phyloP scores from a whole-genome alignment of 1,140 invertebrate genomes.

The Brachionus rubens region DNA sequence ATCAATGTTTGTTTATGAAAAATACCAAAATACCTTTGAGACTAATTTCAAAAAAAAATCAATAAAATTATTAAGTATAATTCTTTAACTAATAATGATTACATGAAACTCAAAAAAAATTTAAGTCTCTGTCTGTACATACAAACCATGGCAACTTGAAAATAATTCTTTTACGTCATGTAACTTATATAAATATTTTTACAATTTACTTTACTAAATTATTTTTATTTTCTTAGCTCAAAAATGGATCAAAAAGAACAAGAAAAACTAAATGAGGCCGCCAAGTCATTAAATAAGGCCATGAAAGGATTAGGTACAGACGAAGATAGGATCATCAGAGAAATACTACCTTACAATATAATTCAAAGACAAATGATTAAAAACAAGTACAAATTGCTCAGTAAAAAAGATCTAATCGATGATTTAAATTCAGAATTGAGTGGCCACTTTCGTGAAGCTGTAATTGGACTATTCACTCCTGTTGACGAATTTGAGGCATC shows the following conservation, averaged over 20 bases:
- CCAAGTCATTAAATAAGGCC: constrained; percentile 55
- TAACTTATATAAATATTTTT: no score
- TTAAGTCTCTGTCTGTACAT: no score
- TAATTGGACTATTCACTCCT: constrained; percentile 72
- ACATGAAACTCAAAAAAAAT: no score
- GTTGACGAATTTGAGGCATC: constrained; percentile 51
- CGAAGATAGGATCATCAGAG: constrained; percentile 62
- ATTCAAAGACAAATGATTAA: constrained; percentile 60
- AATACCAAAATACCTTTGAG: no score
- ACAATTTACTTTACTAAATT: no score
- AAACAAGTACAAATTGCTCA: constrained; percentile 50
- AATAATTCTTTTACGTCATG: no score
- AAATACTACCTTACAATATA: constrained; percentile 59
- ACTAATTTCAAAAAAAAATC: no score
- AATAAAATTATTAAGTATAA: no score
- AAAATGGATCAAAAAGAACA: not conserved
- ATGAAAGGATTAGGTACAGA: constrained; percentile 62
- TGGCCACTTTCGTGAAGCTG: constrained; percentile 81
- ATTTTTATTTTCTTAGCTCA: no score
- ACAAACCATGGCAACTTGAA: no score
- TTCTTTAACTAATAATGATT: no score
- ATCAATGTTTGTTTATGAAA: no score
- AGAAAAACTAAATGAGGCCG: constrained; percentile 56
- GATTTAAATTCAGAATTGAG: constrained; percentile 79
- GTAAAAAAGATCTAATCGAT: constrained; percentile 64